These are phyloP conservation scores for Todus mexicanus DNA, from an alignment of 2,797 vertebrate genomes.

Conservation along the genomic window DNA sequence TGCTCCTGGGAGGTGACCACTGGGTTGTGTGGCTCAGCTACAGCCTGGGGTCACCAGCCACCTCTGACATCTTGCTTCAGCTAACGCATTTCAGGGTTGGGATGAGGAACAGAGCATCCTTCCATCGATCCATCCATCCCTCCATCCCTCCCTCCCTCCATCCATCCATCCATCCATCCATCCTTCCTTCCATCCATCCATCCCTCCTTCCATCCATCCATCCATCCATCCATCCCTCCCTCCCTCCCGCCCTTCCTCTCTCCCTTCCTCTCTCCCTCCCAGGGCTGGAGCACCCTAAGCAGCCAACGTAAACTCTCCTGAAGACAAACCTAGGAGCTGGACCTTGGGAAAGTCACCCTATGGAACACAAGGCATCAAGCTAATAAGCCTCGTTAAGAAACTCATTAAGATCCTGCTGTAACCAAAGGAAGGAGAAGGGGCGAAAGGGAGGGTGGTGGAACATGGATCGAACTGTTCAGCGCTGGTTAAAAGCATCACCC, in stretches of 20 bases:
- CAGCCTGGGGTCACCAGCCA: background rate
- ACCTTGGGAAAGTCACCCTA: background rate
- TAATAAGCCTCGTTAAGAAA: background rate
- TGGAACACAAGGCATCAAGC: rapidly evolving
- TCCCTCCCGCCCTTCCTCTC: too few species aligned
- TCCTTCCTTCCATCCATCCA: too few species aligned
- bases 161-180: background rate
- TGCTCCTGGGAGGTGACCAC: background rate
- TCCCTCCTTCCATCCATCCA: background rate
- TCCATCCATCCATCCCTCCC: too few species aligned
- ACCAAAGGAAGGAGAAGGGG: background rate
- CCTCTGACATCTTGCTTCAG: background rate
- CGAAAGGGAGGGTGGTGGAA: background rate
- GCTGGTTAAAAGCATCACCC: background rate
- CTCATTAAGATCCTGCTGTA: background rate
- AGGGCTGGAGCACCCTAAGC: background rate
- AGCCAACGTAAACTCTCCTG: background rate
- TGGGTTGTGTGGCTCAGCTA: background rate
- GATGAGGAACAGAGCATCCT: background rate
- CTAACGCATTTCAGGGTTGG: background rate
- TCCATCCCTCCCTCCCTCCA: too few species aligned
- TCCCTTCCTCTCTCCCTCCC: background rate
- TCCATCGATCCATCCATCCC: background rate
- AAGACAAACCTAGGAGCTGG: background rate
- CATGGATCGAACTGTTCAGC: background rate